Evolutionary conservation across 2,888 invertebrate species (phyloP), one percentile per base, ranked within the genome.

Genomic region (Petrolisthes cinctipes): DNA sequence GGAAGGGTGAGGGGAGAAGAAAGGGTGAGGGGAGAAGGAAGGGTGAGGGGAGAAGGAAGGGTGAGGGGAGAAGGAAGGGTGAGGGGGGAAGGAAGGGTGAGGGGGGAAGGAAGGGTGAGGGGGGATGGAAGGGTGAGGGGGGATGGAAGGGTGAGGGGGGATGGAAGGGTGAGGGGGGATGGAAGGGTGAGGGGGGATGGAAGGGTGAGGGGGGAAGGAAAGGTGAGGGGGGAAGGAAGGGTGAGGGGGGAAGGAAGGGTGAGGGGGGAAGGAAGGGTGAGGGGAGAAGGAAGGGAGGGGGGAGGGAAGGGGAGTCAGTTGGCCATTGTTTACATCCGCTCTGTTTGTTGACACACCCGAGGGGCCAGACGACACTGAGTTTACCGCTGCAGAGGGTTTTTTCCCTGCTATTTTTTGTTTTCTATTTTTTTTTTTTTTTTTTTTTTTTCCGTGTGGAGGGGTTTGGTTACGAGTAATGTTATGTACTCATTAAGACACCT

Each of bases 81-180:
- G 82, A 61, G 82, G 14, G 79, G 51, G 79, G 14, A 53, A 51
- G 79, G 14, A 20, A 56, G 54, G 56, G 80, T 5, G 17, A 80
- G 80, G n/a, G 17, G 56, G 80, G 14, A 23, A 82, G 68, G 37
- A 37, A 37, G 37, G 37, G 37, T 1, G 37, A 80, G 56, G 51
- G 80, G 56, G 80, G n/a, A 51, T 17, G 82, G 54, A 54, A 66
- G 82, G 54, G 37, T 2, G 51, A 51, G 51, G 11, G 6, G 68
- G 17, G 37, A 51, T 5, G 37, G 68, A 82, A 37, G 14, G 5
- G 23, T 0, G 68, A 80, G 56, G 51, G 80, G 56, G 80, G n/a
- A 51, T 17, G 82, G 54, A 54, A 66, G 82, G 54, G 37, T 2
- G 51, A 51, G 51, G 11, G 6, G 68, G 17, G 37, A 51, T 5